Evolutionary conservation across 2,888 invertebrate genomes (phyloP), one percentile per base, ranked within the genome.

Genomic region (Caradrina clavipalpis): DNA sequence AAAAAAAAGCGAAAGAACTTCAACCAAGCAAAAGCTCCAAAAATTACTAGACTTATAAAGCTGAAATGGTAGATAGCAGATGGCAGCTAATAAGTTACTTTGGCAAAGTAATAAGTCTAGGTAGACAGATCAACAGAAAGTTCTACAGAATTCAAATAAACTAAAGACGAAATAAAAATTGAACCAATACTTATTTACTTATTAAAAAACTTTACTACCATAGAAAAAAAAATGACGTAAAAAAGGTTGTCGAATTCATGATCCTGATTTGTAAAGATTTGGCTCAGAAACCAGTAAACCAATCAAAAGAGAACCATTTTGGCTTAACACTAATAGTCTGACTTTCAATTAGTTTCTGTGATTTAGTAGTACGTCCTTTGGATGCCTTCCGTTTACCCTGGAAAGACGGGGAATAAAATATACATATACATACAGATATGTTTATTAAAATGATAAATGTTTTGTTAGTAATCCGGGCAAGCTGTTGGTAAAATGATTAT

Each of bases 361-460:
- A 86, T 83, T 89, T 89, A 77, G 84, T 81, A 78, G 82, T 84
- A 50, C 78, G 86, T 64, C 85, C 88, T 42, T 73, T 78, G 19
- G 73, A 11, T 66, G 86, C 60, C 74, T 80, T 92, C 88, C 86
- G 81, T 90, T 89, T 92, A 49, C 87, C 89, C 94, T 94, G 94
- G 26, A 94, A 93, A 90, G 73, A 83, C 73, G 76, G 31, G 61
- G 66, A 85, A 78, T 73, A 68, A 39, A 45, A 76, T 77, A 77
- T 71, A 45, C 17, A 66, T 58, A 62, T 57, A 72, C 17, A 67
- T 64, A 31, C n/a, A 22, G 1, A 31, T 54, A 61, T 26, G 53
- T n/a, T 76, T 64, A 58, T 22, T 63, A 45, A 17, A 45, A 61
- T 56, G 65, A 39, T 2, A 56, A 64, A 49, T 56, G 53, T 66